These are phyloP conservation scores for Oryctolagus cuniculus DNA, from an alignment of 2,113 vertebrate species.

Conservation along the genomic window mOryCun1.1 NC_091432.1:67496501-67497000, in stretches of 20 bases:
- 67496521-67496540: too few relatives aligned
- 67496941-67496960: slow-evolving; percentile 28
- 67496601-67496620: neutral
- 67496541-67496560: neutral
- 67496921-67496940: slow-evolving; percentile 23
- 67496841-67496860: slow-evolving; percentile 38
- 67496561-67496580: slow-evolving; percentile 29
- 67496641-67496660: slow-evolving; percentile 57
- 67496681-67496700: neutral
- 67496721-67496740: slow-evolving; percentile 45
- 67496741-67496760: neutral
- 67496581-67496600: slow-evolving; percentile 13
- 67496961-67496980: neutral
- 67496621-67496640: neutral
- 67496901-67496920: neutral
- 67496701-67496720: neutral
- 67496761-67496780: slow-evolving; percentile 25
- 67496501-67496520: too few relatives aligned
- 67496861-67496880: slow-evolving; percentile 47
- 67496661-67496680: neutral
- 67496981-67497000: slow-evolving; percentile 15
- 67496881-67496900: neutral
- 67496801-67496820: slow-evolving; percentile 51
- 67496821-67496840: neutral
- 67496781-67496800: slow-evolving; percentile 32